Evolutionary conservation across 2,797 vertebrate genomes (phyloP), one percentile per base, ranked within the genome.

Genomic region (Syngnathus rostellatus): DNA sequence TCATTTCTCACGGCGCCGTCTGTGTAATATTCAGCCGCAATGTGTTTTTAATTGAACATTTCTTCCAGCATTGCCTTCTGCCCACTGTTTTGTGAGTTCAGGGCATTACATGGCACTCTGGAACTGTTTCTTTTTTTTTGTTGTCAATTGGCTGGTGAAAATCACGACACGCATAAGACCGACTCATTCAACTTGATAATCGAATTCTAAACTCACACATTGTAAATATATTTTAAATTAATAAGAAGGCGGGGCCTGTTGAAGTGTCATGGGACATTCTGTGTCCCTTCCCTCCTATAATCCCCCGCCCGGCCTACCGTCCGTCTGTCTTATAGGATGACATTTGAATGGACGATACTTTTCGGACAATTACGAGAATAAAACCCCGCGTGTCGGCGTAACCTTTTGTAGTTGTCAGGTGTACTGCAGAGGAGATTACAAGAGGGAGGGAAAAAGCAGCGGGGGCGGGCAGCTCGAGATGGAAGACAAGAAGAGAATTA

Each of bases 381-480:
- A 72, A 64, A 59, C 55, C 54, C 58, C 69, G 23, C 75, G 67
- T 71, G 64, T 66, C 58, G 10, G 53, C 37, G 38, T 76, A 79
- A 84, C 85, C 82, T 81, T 86, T 82, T 67, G 61, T 63, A 71
- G 72, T 73, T 79, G 77, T 83, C 76, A 81, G 75, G 78, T 83
- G 71, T 79, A 76, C 75, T 67, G 68, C 69, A 68, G 68, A 72
- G 74, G 57, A 78, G 80, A 84, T 81, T 80, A 82, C 73, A 75
- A 75, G 60, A 73, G 64, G 74, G 58, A 73, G 48, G 71, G 68
- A 77, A 74, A 84, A 71, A 64, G 71, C 67, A 71, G 61, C 39
- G 14, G n/a, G 63, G 38, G 45, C 11, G 41, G 64, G 45, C 2
- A 17, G 38, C n/a, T 39, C 10, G 12, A 7, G 59, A 40, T 43